A percentile compares a stretch with the other conserved stretches of the same genome.
These are phyloP conservation scores for Calliphora vicina DNA, from an alignment of 1,140 invertebrate species.

Conservation along the genomic window DNA sequence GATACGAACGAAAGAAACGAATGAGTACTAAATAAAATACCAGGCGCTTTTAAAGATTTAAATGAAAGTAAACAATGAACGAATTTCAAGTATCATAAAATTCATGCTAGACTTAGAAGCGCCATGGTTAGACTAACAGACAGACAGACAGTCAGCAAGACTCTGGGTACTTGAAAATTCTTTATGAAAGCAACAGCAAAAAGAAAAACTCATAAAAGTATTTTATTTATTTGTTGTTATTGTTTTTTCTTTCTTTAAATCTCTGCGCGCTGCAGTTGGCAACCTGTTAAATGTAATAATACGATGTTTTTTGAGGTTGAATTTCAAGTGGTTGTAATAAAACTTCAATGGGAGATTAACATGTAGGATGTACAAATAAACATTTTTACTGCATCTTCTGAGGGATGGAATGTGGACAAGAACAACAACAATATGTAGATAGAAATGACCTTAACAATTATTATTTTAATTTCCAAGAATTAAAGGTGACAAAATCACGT, in stretches of 20 bases:
- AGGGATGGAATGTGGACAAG: too few relatives aligned
- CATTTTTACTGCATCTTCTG: too few relatives aligned
- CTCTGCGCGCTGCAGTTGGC: neutral
- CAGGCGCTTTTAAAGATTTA: neutral
- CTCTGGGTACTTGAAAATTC: neutral
- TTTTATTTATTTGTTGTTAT: too few relatives aligned
- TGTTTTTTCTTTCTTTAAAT: neutral
- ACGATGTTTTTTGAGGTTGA: neutral
- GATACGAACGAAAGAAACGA: neutral
- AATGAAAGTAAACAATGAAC: neutral
- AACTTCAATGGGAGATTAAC: neutral
- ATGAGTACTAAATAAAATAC: neutral
- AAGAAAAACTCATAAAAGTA: neutral
- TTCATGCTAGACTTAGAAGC: slow-evolving; percentile 19
- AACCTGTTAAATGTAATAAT: neutral
- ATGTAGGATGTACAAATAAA: neutral
- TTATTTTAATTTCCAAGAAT: too few relatives aligned
- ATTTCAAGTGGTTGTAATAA: neutral
- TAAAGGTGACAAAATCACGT: too few relatives aligned
- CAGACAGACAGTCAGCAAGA: neutral
- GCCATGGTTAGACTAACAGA: neutral
- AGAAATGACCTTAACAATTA: too few relatives aligned
- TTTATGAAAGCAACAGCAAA: neutral
- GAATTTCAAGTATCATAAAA: slow-evolving; percentile 6
- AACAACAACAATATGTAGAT: too few relatives aligned